A percentile compares a stretch with the other conserved stretches of the same genome.
phyloP scores from a whole-genome alignment of 2,888 invertebrate species.

The Callosobruchus maculatus region DNA sequence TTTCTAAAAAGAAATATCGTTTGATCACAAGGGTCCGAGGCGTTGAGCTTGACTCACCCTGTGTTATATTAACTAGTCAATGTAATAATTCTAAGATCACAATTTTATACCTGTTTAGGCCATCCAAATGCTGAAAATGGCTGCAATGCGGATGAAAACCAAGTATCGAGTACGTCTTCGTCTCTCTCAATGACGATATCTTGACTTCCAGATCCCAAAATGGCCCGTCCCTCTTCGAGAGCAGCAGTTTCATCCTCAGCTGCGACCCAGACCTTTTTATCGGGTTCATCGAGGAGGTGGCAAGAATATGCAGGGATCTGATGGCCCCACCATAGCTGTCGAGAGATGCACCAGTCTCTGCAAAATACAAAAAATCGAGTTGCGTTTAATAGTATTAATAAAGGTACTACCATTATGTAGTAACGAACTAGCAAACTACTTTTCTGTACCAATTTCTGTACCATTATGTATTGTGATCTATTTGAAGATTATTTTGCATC shows the following conservation, averaged over 20 bases:
- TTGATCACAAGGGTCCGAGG: too few species aligned
- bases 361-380: conserved; percentile 2
- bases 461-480: too few species aligned
- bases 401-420: too few species aligned
- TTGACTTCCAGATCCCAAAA: conserved; percentile 51
- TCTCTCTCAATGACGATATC: conserved; percentile 68
- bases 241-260: conserved; percentile 66
- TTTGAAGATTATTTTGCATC: too few species aligned
- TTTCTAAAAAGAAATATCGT: too few species aligned
- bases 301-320: conserved; percentile 85
- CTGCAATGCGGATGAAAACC: conserved; percentile 97
- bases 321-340: conserved; percentile 99
- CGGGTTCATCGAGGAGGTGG: conserved; percentile 18
- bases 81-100: too few species aligned
- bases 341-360: conserved; percentile 97
- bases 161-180: conserved; percentile 97
- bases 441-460: too few species aligned
- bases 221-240: conserved; percentile 70
- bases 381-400: too few species aligned
- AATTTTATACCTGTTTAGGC: conserved; percentile 73
- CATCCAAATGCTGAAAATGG: conserved; percentile 97
- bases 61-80: too few species aligned
- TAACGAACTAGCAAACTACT: too few species aligned
- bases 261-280: conserved; percentile 41
- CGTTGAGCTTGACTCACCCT: too few species aligned